Evolutionary conservation across 2,113 vertebrate species (phyloP).

Genomic region (Chloropsis hardwickii): DNA sequence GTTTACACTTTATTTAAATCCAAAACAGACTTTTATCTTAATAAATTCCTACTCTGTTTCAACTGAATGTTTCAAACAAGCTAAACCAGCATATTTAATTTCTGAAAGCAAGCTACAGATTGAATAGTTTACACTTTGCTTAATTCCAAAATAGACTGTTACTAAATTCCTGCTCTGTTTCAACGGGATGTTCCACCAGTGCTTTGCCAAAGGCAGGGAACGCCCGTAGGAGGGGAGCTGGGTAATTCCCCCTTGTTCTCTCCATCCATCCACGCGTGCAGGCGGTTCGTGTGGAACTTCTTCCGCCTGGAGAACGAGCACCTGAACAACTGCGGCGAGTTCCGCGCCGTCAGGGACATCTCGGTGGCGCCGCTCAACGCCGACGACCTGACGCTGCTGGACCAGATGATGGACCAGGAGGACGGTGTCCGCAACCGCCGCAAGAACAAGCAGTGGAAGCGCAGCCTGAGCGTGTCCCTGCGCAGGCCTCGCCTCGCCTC

Average conservation of each 20-base stretch:
- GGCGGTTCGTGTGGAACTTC: constrained; percentile 99
- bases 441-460: constrained; percentile 91
- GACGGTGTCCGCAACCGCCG: constrained; percentile 93
- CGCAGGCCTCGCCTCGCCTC: constrained; percentile 87
- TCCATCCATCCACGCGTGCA: neutral
- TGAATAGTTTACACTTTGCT: too few relatives aligned
- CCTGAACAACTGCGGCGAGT: constrained; percentile 98
- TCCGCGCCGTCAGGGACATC: constrained; percentile 95
- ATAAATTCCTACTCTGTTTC: too few relatives aligned
- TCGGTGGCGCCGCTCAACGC: constrained; percentile 96
- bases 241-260: neutral
- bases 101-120: too few relatives aligned
- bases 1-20: too few relatives aligned
- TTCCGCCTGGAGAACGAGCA: constrained; percentile 98
- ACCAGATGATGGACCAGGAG: constrained; percentile 99
- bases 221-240: rapidly evolving
- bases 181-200: too few relatives aligned
- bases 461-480: constrained; percentile 89
- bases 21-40: too few relatives aligned
- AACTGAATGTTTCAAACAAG: too few relatives aligned
- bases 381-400: constrained; percentile 95
- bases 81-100: too few relatives aligned
- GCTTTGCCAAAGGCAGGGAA: rapidly evolving
- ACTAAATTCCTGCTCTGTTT: too few relatives aligned
- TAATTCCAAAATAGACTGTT: too few relatives aligned